Evolutionary conservation across 1,140 invertebrate genomes (phyloP).

Genomic region (Drosophila subobscura): DNA sequence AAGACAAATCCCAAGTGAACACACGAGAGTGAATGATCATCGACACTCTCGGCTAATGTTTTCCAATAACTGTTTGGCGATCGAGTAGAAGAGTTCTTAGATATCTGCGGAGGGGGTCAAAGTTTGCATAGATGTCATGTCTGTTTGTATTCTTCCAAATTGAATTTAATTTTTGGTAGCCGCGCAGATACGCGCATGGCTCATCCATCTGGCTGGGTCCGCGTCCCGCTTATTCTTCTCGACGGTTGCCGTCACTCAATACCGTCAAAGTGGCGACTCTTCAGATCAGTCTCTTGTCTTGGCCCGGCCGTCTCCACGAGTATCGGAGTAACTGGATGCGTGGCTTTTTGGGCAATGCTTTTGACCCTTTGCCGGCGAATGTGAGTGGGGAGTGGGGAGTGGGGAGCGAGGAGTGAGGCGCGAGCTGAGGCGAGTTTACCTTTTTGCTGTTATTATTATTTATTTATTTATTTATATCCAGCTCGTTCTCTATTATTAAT

Average conservation of each 20-base stretch:
- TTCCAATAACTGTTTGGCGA: too few species aligned
- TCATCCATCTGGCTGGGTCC: slow-evolving; percentile 18
- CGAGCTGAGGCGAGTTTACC: slow-evolving; percentile 20
- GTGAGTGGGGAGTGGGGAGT: background rate
- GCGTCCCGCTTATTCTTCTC: slow-evolving; percentile 16
- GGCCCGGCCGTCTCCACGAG: slow-evolving; percentile 5
- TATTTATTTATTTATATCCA: slow-evolving; percentile 50
- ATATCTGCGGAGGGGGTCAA: too few species aligned
- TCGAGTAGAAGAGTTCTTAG: too few species aligned
- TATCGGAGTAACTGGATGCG: slow-evolving; percentile 20
- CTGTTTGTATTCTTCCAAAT: too few species aligned
- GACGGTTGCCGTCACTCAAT: slow-evolving; percentile 54
- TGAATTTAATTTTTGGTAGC: slow-evolving; percentile 17
- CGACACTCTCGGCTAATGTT: too few species aligned
- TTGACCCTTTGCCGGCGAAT: slow-evolving; percentile 43
- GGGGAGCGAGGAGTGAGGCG: slow-evolving; percentile 2
- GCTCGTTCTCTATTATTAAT: slow-evolving; percentile 61
- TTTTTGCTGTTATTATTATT: slow-evolving; percentile 55
- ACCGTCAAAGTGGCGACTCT: slow-evolving; percentile 21
- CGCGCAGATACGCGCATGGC: slow-evolving; percentile 18
- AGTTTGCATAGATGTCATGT: slow-evolving; percentile 15
- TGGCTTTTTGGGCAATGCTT: slow-evolving; percentile 48
- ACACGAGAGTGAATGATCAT: slow-evolving; percentile 12
- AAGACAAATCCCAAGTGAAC: slow-evolving; percentile 44
- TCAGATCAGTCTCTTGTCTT: slow-evolving; percentile 4